Conservation (phyloP, 2,888 invertebrate genomes). For the Mythimna lalbum region DNA sequence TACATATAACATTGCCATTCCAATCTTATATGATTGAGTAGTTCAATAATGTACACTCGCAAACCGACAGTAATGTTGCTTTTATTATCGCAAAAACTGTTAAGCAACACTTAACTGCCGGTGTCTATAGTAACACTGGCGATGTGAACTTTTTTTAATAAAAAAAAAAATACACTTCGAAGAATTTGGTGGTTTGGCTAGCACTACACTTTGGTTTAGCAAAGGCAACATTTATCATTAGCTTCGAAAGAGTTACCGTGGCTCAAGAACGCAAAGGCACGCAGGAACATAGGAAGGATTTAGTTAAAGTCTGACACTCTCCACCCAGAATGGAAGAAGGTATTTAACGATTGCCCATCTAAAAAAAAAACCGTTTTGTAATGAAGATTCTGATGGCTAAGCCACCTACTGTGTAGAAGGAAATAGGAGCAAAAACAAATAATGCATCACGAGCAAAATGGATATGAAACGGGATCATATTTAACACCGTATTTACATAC, state of each 20-base stretch:
- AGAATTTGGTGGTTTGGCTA: constrained; percentile 46
- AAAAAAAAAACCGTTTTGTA: too few relatives aligned
- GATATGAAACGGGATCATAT: constrained; percentile 36
- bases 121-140: constrained; percentile 49
- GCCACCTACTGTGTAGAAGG: background rate
- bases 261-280: too few relatives aligned
- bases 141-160: constrained; percentile 40
- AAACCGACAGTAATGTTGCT: constrained; percentile 68
- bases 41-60: constrained; percentile 60
- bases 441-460: constrained; percentile 33
- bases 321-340: too few relatives aligned
- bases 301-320: too few relatives aligned
- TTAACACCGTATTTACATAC: constrained; percentile 54
- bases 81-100: constrained; percentile 73
- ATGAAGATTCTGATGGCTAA: background rate
- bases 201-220: constrained; percentile 21
- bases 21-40: constrained; percentile 68
- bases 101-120: constrained; percentile 61
- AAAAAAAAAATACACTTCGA: constrained; percentile 24
- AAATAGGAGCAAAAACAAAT: constrained; percentile 34
- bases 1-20: constrained; percentile 67
- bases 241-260: too few relatives aligned
- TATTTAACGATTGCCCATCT: too few relatives aligned
- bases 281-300: too few relatives aligned
- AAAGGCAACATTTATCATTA: constrained; percentile 2